Evolutionary conservation across 2,113 vertebrate genomes (phyloP).

Genomic region (Progne subis): DNA sequence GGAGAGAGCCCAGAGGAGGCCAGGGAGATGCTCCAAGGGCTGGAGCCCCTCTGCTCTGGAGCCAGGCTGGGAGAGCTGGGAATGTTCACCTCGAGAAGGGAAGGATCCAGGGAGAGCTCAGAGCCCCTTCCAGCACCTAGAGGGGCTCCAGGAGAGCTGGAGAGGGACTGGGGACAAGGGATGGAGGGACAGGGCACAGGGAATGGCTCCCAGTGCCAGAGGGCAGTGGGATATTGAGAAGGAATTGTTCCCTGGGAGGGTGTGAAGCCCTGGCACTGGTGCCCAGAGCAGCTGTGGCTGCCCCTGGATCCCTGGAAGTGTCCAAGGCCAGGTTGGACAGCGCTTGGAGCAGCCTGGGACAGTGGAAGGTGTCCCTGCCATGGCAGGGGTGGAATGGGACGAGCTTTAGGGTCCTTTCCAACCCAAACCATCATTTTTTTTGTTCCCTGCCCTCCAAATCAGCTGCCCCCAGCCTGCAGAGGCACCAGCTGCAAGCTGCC

Average conservation of each 20-base stretch:
- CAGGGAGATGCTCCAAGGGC: accelerated
- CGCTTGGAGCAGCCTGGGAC: accelerated
- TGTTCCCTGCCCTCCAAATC: neutral
- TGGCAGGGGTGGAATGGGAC: neutral
- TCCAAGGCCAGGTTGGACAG: accelerated
- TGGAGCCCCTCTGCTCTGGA: neutral
- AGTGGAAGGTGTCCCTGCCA: neutral
- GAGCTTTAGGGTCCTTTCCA: neutral
- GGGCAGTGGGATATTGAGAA: neutral
- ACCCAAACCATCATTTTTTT: neutral
- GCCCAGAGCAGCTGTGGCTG: neutral
- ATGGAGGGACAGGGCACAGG: neutral
- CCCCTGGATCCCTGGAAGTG: neutral
- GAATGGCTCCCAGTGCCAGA: neutral
- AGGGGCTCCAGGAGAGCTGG: neutral
- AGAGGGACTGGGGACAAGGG: neutral
- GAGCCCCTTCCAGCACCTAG: accelerated
- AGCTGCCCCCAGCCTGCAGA: neutral
- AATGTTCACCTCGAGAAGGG: accelerated
- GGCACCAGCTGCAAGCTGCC: neutral
- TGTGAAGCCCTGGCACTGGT: neutral
- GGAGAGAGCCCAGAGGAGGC: neutral
- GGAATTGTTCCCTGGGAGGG: neutral
- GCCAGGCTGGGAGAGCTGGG: neutral
- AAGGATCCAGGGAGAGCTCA: neutral